Percentiles rank a stretch among this genome's conserved stretches.
Evolutionary conservation across 2,113 vertebrate genomes (phyloP).

Genomic region (Psilopsiagon aurifrons): DNA sequence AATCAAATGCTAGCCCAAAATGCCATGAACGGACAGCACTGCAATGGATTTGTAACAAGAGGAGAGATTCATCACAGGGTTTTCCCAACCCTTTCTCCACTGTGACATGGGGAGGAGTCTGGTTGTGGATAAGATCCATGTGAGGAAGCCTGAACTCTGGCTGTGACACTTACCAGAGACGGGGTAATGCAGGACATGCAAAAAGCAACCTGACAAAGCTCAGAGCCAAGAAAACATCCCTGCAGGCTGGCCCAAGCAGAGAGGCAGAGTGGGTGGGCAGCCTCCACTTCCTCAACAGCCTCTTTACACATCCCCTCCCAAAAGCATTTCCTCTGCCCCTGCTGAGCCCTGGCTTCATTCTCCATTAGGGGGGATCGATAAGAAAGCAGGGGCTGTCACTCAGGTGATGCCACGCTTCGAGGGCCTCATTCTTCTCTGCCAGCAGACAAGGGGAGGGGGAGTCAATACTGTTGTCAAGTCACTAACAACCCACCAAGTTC

Average conservation of each 20-base stretch:
- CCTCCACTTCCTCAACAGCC: not conserved
- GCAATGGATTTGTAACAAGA: not conserved
- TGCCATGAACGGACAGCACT: not conserved
- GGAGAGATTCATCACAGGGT: not conserved
- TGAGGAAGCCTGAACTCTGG: not conserved
- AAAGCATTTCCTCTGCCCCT: not conserved
- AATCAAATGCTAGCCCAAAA: not conserved
- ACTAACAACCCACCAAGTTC: not conserved
- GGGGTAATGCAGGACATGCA: not conserved
- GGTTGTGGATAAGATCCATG: not conserved
- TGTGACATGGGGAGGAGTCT: not conserved
- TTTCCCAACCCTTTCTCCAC: not conserved
- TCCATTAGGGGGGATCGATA: slow-evolving; percentile 77
- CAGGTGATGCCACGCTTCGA: slow-evolving; percentile 38
- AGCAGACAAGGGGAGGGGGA: not conserved
- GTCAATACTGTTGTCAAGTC: slow-evolving; percentile 2
- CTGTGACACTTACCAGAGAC: not conserved
- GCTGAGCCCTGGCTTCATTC: slow-evolving; percentile 71
- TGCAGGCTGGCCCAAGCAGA: not conserved
- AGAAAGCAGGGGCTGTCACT: slow-evolving; percentile 62
- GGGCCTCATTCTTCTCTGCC: slow-evolving; percentile 26
- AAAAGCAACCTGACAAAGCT: not conserved
- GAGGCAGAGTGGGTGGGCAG: not conserved
- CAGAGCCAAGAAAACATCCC: not conserved
- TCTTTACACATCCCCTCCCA: not conserved